phyloP scores from a whole-genome alignment of 2,888 invertebrate genomes.

The Tenthredo notha region DNA sequence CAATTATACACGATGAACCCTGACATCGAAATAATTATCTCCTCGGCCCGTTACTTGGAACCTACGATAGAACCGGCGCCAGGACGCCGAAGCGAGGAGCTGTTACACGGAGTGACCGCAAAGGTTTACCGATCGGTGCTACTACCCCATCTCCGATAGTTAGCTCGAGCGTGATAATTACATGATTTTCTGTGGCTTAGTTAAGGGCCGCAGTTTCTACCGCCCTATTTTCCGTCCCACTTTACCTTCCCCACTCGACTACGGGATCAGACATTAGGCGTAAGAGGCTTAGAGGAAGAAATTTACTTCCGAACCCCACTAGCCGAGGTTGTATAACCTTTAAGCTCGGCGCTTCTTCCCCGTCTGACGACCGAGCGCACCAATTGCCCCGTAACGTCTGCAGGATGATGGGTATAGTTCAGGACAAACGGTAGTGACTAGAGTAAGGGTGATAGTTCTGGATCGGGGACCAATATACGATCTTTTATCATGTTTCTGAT shows the following conservation, averaged over 20 bases:
- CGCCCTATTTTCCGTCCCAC: constrained; percentile 10
- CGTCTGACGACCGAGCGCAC: constrained; percentile 29
- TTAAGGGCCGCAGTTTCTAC: constrained; percentile 62
- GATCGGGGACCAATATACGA: background rate
- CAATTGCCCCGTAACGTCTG: constrained; percentile 28
- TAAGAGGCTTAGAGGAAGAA: constrained; percentile 55
- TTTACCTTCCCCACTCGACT: constrained; percentile 59
- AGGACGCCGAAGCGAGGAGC: constrained; percentile 53
- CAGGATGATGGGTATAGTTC: constrained; percentile 36
- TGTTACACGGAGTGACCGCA: constrained; percentile 60
- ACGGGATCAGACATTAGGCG: constrained; percentile 69
- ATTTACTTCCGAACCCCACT: constrained; percentile 50
- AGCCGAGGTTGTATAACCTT: constrained; percentile 53
- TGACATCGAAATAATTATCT: constrained; percentile 75
- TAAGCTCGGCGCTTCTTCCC: constrained; percentile 39
- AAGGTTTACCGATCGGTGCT: constrained; percentile 57
- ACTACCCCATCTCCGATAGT: constrained; percentile 63
- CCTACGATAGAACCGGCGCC: constrained; percentile 54
- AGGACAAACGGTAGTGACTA: constrained; percentile 20
- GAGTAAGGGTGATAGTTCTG: background rate
- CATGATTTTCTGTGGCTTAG: constrained; percentile 71
- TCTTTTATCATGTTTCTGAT: background rate
- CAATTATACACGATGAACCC: constrained; percentile 75
- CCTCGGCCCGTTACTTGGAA: constrained; percentile 69
- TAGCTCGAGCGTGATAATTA: constrained; percentile 75